Base-by-base conservation (phyloP, 1,140 invertebrate genomes). In the Aphelinus atriplicis region DNA sequence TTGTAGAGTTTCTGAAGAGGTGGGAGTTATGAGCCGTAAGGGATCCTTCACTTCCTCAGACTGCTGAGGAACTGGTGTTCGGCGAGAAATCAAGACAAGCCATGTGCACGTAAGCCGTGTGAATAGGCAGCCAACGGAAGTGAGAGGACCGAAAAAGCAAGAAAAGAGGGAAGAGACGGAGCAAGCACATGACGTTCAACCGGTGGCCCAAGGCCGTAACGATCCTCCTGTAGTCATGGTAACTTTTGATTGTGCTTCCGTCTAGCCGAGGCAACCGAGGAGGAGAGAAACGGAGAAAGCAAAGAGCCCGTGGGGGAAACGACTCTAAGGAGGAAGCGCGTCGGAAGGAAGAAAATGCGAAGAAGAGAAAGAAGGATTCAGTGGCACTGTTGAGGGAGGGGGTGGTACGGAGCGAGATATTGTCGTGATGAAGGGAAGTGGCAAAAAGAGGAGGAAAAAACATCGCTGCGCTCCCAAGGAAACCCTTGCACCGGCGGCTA, bases 161-260 rank as follows among this genome's bases (percentile, higher is more conserved):
- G 65, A 68, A 4, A 50, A 68, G 48, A 75, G 43, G 45, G 9
- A 63, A 53, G 57, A 51, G 51, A 47, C 48, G 73, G 65, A 62
- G 67, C 62, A 48, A 65, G 67, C 62, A 48, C 57, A 55, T 50
- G 61, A 56, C 26, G 65, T 79, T 80, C 67, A 77, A 75, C 60
- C 68, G 53, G 73, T 79, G 80, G 76, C 75, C 73, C 67, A 80
- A 77, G 74, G 65, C 79, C 78, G 76, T 77, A 58, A 72, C 63
- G 78, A 78, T 77, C 75, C 73, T 78, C 67, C 73, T 75, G 84
- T 84, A 82, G 83, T 80, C 84, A 84, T 85, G 84, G 84, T 79
- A 84, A 86, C 84, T 84, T 84, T 81, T 83, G 82, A 83, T 84
- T 83, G 81, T 82, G 78, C 79, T 79, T 79, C 74, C 75, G 73